phyloP scores from a whole-genome alignment of 2,797 vertebrate genomes.

The Sebastes cheni region DNA sequence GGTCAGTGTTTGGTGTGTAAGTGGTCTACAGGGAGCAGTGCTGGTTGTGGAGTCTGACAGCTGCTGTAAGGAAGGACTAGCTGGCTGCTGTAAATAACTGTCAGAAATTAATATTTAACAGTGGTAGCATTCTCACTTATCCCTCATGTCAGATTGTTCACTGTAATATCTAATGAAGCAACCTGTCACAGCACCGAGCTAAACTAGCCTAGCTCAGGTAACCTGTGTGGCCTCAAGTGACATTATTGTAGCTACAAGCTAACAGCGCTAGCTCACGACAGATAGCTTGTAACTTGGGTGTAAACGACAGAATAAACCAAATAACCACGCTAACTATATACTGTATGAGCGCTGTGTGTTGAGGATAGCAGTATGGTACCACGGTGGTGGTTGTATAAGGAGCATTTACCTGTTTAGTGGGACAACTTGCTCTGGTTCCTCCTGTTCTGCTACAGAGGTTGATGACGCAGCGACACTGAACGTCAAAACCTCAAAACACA shows the following conservation, averaged over 20 bases:
- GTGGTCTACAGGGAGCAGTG: no score
- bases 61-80: no score
- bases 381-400: fast-evolving
- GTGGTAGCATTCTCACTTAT: background rate
- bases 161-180: background rate
- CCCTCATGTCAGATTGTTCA: background rate
- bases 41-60: no score
- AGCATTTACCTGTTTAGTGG: conserved; percentile 19
- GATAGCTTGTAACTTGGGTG: background rate
- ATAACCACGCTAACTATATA: fast-evolving
- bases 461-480: background rate
- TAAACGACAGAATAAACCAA: background rate
- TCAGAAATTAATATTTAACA: background rate
- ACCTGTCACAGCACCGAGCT: background rate
- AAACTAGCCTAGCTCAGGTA: conserved; percentile 1
- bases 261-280: conserved; percentile 4
- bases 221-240: conserved; percentile 8
- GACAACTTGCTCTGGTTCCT: background rate
- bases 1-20: no score
- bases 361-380: fast-evolving
- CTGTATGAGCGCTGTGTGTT: no score
- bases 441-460: background rate
- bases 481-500: conserved; percentile 53
- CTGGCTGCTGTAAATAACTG: background rate
- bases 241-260: conserved; percentile 29